Evolutionary conservation across 1,140 invertebrate genomes (phyloP), one percentile per base, ranked within the genome.

Genomic region (Phocides pigmalion): DNA sequence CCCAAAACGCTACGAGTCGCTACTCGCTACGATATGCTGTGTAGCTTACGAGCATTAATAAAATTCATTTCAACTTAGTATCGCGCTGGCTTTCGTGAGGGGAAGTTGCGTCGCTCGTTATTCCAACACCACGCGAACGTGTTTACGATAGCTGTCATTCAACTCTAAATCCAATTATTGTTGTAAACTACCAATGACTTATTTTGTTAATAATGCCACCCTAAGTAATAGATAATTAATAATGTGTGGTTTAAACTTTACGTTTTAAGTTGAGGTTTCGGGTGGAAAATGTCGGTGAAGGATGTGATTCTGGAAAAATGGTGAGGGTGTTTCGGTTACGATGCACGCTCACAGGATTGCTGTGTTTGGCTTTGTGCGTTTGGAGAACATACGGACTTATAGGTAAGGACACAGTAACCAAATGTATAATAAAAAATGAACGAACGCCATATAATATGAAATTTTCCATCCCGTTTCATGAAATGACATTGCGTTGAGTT

Each of bases 221-320:
- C 35, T 47, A 62, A 65, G 69, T 64, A 68, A 72, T 78, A 66
- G 65, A 65, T 81, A 76, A 75, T 67, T 73, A 72, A 76, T 74
- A 80, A n/a, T n/a, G n/a, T 76, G 80, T 62, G 64, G 69, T 72
- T 69, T 47, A 62, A 68, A 66, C 65, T 70, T 64, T 71, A 42
- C 12, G 28, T 61, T 53, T 65, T 50, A 61, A 64, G 70, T 72
- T 78, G 68, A 69, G 62, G 44, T 70, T 65, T 68, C 51, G 65
- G 65, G 79, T 76, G 78, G 72, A 87, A 83, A 87, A 87, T 87
- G 84, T 73, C 67, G 66, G 59, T 65, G 72, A 72, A 82, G 74
- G 77, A 87, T 84, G 83, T 82, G 82, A 85, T 67, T 80, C 84
- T 74, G 78, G 82, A 82, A 90, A 88, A 86, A 90, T 90, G 87